Evolutionary conservation across 2,888 invertebrate species (phyloP).

Genomic region (Apodemia zela): DNA sequence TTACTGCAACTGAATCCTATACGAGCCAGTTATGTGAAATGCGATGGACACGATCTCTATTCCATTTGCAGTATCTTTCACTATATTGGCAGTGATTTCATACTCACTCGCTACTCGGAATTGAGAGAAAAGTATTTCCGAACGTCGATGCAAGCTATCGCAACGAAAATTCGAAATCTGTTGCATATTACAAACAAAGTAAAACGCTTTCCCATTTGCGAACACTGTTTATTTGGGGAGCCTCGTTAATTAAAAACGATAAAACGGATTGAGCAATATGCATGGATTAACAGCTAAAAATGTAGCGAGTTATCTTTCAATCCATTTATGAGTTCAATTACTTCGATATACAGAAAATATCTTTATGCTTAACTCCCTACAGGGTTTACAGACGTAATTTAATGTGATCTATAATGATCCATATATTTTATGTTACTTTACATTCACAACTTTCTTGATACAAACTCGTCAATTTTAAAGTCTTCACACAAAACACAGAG

Average conservation of each 20-base stretch:
- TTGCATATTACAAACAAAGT: constrained; percentile 26
- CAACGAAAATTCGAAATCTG: constrained; percentile 30
- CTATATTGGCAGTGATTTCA: constrained; percentile 54
- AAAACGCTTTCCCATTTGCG: constrained; percentile 18
- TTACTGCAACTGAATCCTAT: constrained; percentile 18
- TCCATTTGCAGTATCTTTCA: constrained; percentile 65
- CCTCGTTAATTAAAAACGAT: constrained; percentile 14
- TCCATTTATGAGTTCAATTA: not conserved
- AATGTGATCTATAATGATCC: too few relatives aligned
- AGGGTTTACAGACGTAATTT: too few relatives aligned
- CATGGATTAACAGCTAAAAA: constrained; percentile 1
- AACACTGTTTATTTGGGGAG: constrained; percentile 2
- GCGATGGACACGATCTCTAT: constrained; percentile 47
- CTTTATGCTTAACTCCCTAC: too few relatives aligned
- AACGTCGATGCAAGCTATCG: constrained; percentile 23
- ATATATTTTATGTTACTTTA: too few relatives aligned
- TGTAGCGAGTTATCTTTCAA: constrained; percentile 17
- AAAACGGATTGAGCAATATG: constrained; percentile 5
- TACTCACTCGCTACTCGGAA: constrained; percentile 28
- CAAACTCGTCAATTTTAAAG: too few relatives aligned
- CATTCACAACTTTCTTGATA: too few relatives aligned
- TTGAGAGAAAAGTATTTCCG: constrained; percentile 27
- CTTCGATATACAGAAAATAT: too few relatives aligned
- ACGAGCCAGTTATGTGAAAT: constrained; percentile 33
- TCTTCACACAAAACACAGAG: too few relatives aligned